phyloP scores from a whole-genome alignment of 2,888 invertebrate species.

The Chesias legatella region DNA sequence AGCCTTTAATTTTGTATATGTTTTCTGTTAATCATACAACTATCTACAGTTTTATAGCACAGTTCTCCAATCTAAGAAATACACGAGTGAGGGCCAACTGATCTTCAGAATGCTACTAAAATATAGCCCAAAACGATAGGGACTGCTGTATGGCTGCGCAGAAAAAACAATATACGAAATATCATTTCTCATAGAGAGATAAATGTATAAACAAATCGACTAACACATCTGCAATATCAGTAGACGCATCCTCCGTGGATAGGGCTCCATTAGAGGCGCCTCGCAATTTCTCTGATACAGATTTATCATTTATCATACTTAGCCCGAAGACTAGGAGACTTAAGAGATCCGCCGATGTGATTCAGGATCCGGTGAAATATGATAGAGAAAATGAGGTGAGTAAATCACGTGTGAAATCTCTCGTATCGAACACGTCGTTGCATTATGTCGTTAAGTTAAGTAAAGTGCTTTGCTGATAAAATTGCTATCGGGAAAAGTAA shows the following conservation, averaged over 20 bases:
- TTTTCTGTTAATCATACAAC: no score
- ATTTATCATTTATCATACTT: constrained; percentile 34
- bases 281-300: constrained; percentile 25
- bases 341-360: constrained; percentile 23
- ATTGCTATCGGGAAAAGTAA: no score
- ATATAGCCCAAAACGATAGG: no score
- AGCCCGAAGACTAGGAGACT: constrained; percentile 25
- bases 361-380: constrained; percentile 27
- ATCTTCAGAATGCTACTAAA: no score
- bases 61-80: no score
- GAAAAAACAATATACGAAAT: no score
- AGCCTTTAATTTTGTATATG: no score
- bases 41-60: no score
- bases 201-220: not conserved
- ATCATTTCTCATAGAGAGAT: no score
- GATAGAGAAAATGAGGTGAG: constrained; percentile 22
- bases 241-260: constrained; percentile 7
- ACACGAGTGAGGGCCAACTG: no score
- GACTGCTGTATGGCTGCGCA: no score
- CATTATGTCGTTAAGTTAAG: constrained; percentile 11
- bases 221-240: not conserved
- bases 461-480: constrained; percentile 3
- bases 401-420: constrained; percentile 25
- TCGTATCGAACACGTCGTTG: constrained; percentile 1
- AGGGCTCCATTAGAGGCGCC: constrained; percentile 24